A percentile compares a stretch with the other conserved stretches of the same genome.
These are phyloP conservation scores for Semotilus atromaculatus DNA, from an alignment of 2,797 vertebrate species.

Conservation along the genomic window DNA sequence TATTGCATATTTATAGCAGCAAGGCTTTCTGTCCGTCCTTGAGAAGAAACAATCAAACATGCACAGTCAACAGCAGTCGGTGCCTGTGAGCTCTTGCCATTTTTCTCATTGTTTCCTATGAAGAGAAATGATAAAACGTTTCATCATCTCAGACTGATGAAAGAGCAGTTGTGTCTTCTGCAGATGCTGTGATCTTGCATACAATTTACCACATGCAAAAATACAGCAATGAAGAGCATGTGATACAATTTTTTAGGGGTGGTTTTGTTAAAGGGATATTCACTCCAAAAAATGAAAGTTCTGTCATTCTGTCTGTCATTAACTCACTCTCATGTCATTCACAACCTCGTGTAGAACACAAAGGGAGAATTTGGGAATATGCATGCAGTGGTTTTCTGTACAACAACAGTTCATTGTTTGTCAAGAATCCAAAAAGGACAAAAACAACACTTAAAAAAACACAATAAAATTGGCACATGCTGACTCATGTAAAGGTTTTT, in stretches of 20 bases:
- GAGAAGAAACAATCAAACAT: constrained; percentile 60
- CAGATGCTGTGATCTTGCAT: constrained; percentile 40
- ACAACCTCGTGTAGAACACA: background rate
- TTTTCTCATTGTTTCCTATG: constrained; percentile 44
- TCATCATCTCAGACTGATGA: constrained; percentile 45
- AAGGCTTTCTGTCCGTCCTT: constrained; percentile 57
- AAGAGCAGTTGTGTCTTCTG: constrained; percentile 31
- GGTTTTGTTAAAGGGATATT: constrained; percentile 15
- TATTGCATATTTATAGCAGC: constrained; percentile 62
- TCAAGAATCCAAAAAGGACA: constrained; percentile 1
- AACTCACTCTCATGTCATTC: background rate
- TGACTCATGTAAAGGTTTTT: background rate
- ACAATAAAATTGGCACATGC: background rate
- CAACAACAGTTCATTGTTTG: background rate
- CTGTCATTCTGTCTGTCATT: background rate
- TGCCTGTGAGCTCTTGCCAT: constrained; percentile 25
- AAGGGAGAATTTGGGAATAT: background rate
- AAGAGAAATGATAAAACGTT: constrained; percentile 48
- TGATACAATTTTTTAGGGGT: background rate
- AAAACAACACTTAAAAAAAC: background rate
- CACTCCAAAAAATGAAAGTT: background rate
- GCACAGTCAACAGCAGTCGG: constrained; percentile 43
- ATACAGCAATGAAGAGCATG: constrained; percentile 4
- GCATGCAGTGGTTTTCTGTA: background rate
- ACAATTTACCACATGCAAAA: constrained; percentile 13